Percentiles rank a stretch among this genome's conserved stretches.
phyloP scores from a whole-genome alignment of 2,797 vertebrate species.

The Xerus rutilus region DNA sequence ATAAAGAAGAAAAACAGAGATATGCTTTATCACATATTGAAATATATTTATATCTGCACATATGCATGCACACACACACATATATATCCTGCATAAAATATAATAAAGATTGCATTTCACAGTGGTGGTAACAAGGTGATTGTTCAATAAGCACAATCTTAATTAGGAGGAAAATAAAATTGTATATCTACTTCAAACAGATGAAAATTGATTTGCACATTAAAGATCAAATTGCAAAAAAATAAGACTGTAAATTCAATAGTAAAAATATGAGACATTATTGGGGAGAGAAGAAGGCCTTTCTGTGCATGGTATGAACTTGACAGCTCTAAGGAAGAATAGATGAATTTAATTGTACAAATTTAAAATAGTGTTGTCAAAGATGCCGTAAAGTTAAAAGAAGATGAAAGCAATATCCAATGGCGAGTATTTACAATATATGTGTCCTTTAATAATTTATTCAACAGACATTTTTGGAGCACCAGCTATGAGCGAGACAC shows the following conservation, averaged over 20 bases:
- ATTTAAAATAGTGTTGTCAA: background rate
- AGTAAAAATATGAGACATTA: background rate
- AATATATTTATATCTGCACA: background rate
- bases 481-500: background rate
- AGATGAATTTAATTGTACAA: slow-evolving; percentile 25
- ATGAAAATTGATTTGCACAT: background rate
- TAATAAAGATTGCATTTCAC: background rate
- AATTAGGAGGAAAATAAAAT: slow-evolving; percentile 46
- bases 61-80: too few relatives aligned
- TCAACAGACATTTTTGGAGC: background rate
- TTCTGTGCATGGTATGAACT: background rate
- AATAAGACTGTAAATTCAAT: background rate
- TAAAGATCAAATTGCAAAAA: slow-evolving; percentile 34
- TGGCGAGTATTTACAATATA: background rate
- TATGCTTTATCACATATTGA: background rate
- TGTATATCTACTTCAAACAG: background rate
- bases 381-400: background rate
- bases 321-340: background rate
- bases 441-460: background rate
- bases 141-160: background rate
- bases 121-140: background rate
- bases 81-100: background rate
- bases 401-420: background rate
- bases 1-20: background rate
- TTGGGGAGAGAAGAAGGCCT: background rate